Conservation (phyloP, 2,113 vertebrate genomes). For the Eira barbara region DNA sequence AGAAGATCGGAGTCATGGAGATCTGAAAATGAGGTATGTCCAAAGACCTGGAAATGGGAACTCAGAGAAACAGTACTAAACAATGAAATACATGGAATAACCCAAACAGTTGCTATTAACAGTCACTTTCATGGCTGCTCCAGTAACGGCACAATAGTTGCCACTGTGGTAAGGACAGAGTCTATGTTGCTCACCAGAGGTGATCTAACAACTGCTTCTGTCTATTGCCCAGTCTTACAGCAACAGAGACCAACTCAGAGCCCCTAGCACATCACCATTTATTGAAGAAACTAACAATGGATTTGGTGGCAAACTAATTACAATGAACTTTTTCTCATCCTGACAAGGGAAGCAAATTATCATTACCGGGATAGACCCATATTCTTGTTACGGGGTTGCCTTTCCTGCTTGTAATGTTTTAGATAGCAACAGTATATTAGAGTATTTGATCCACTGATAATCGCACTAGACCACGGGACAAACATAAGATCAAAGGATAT, state of each 20-base stretch:
- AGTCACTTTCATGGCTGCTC: background rate
- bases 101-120: background rate
- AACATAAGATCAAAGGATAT: background rate
- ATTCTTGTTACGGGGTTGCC: background rate
- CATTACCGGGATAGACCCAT: background rate
- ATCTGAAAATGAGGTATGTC: background rate
- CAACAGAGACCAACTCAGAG: background rate
- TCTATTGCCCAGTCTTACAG: background rate
- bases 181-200: background rate
- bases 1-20: background rate
- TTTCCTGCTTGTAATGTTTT: background rate
- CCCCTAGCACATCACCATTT: background rate
- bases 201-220: background rate
- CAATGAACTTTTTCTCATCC: background rate
- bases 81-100: background rate
- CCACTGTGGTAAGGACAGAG: background rate
- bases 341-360: background rate
- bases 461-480: background rate
- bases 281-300: background rate
- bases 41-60: background rate
- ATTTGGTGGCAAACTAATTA: background rate
- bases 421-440: background rate
- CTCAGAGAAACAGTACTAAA: background rate
- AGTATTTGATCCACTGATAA: background rate
- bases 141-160: background rate